Base-by-base conservation (phyloP, 2,888 invertebrate species). In the Tipula lateralis region DNA sequence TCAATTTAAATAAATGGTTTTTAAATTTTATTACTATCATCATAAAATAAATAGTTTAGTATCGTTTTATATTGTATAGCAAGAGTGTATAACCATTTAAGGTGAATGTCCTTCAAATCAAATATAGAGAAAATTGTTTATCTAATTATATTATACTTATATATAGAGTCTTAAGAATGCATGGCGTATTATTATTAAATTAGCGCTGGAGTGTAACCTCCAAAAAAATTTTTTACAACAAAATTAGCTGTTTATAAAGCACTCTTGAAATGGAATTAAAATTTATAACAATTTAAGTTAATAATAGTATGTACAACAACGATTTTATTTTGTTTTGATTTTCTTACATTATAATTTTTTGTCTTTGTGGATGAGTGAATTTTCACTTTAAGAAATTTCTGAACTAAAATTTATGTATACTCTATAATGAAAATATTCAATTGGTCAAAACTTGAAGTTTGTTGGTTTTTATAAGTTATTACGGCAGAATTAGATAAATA, bases 161-260 rank as follows among this genome's bases (percentile, higher is more conserved):
- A 44, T 5, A 44, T n/a, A 66, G 66, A 19, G 44, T 24, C 24
- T 66, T 24, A 66, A 66, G 66, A 66, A 66, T 66, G 24, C 9
- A 66, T 9, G 7, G 1, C 19, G 9, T 66, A 66, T 66, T 66
- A 66, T 66, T 66, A 66, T 66, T 66, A 66, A 66, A 66, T 66
- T 66, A 66, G 66, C 66, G 66, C 66, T 66, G 66, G 66, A 66
- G 24, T 66, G 66, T 66, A 66, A 66, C 66, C 66, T 66, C 66
- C 66, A 66, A 66, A 66, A 24, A 50, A 19, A 5, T 16, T 50
- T 66, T 66, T 12, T 66, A 66, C 66, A 66, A 66, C 24, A 19
- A 66, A 66, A 24, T 66, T 66, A 24, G 66, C 66, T 19, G 24
- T 66, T 24, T 66, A 66, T 12, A 24, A 50, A 66, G 24, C 66